Percentiles rank a stretch among this genome's conserved stretches.
phyloP scores from a whole-genome alignment of 2,113 vertebrate species.

The Peromyscus polionotus region DNA sequence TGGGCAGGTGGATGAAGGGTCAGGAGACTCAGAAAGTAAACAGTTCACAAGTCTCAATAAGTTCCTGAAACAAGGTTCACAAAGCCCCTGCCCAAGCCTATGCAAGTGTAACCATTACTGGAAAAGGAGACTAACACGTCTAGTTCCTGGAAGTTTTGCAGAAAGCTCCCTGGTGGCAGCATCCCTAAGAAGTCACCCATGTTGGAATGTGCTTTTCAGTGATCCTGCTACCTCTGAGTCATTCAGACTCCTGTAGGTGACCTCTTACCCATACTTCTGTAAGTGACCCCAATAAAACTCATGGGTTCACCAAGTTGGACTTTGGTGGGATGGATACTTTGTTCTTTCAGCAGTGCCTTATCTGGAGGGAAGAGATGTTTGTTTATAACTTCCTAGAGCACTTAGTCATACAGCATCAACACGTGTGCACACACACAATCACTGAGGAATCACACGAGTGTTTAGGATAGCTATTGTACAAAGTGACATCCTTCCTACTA shows the following conservation, averaged over 20 bases:
- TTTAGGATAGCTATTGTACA: neutral
- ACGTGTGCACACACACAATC: neutral
- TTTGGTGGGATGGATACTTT: neutral
- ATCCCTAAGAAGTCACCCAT: neutral
- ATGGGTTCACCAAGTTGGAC: neutral
- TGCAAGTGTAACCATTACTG: neutral
- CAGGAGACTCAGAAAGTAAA: neutral
- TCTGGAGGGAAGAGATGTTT: neutral
- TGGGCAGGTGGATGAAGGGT: neutral
- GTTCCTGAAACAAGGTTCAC: neutral
- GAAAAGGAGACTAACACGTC: neutral
- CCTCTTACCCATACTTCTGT: neutral
- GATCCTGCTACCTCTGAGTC: neutral
- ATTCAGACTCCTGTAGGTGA: neutral
- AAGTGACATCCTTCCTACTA: neutral
- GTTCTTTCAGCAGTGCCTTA: neutral
- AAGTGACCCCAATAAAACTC: neutral
- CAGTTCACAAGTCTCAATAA: neutral
- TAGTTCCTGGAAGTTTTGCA: neutral
- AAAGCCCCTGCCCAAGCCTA: neutral
- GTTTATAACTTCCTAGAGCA: neutral
- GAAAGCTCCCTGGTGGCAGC: neutral
- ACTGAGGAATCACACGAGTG: neutral
- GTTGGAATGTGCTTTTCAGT: neutral
- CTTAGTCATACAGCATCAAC: neutral